phyloP scores from a whole-genome alignment of 2,113 vertebrate species.

The Gracilinanus agilis region DNA sequence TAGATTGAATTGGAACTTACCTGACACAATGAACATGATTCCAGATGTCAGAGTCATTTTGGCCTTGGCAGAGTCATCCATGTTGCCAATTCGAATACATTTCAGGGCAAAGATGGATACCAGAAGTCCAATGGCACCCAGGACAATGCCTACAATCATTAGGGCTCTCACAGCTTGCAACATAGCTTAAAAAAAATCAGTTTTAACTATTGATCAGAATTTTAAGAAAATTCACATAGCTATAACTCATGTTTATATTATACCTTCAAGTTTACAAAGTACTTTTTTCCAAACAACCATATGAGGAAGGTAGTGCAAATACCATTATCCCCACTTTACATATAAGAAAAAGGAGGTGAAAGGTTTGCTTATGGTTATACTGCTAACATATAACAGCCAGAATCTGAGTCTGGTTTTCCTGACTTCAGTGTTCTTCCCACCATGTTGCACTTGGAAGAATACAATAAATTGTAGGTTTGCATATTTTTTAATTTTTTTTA shows the following conservation, averaged over 20 bases:
- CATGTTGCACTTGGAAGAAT: neutral
- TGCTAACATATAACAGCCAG: neutral
- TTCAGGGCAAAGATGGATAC: slow-evolving; percentile 92
- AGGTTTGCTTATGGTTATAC: neutral
- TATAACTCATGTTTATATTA: neutral
- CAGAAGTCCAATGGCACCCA: slow-evolving; percentile 88
- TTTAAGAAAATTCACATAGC: neutral
- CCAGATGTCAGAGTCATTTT: slow-evolving; percentile 93
- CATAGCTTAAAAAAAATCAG: slow-evolving; percentile 83
- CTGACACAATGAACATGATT: slow-evolving; percentile 91
- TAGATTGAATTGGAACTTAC: slow-evolving; percentile 68
- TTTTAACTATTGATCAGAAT: neutral
- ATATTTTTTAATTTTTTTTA: neutral
- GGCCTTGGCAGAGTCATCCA: slow-evolving; percentile 93
- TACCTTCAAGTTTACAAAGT: slow-evolving; percentile 14
- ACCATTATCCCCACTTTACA: slow-evolving; percentile 18
- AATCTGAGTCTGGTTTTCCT: neutral
- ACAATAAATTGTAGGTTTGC: neutral
- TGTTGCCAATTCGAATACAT: slow-evolving; percentile 92
- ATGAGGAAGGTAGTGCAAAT: neutral
- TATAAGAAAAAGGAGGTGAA: neutral
- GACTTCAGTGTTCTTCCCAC: slow-evolving; percentile 30
- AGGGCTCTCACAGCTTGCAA: slow-evolving; percentile 93
- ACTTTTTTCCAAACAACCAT: neutral
- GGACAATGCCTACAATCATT: slow-evolving; percentile 92